These are phyloP conservation scores for Misgurnus anguillicaudatus DNA, from an alignment of 2,113 vertebrate species.

Conservation along the genomic window DNA sequence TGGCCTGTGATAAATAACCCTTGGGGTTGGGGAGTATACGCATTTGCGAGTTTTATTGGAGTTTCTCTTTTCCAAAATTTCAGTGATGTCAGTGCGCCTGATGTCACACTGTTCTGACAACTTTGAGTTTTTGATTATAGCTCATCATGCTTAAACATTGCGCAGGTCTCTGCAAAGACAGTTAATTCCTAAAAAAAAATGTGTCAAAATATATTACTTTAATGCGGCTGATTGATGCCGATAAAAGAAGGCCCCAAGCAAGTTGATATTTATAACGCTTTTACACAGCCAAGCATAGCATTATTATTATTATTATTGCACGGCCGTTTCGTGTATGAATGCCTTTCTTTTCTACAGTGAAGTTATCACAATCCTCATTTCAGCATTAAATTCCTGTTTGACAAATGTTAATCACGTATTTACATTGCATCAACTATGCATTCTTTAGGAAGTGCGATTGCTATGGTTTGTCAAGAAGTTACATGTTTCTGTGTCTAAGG, in stretches of 20 bases:
- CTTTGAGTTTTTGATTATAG: slow-evolving; percentile 7
- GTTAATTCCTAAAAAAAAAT: slow-evolving; percentile 57
- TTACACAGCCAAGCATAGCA: slow-evolving; percentile 60
- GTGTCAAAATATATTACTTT: slow-evolving; percentile 38
- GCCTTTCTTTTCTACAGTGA: not conserved
- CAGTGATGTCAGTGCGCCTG: slow-evolving; percentile 49
- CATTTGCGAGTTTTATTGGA: too few species aligned
- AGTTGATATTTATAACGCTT: slow-evolving; percentile 61
- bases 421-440: not conserved
- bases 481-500: slow-evolving; percentile 1
- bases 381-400: not conserved
- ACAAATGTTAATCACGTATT: not conserved
- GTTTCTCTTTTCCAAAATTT: not conserved
- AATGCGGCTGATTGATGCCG: slow-evolving; percentile 59
- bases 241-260: slow-evolving; percentile 59
- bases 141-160: not conserved
- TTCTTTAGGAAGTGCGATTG: not conserved
- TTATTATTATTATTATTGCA: slow-evolving; percentile 59
- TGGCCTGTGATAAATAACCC: not conserved
- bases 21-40: too few species aligned
- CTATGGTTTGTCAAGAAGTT: slow-evolving; percentile 2
- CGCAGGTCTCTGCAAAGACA: slow-evolving; percentile 64
- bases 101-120: slow-evolving; percentile 56
- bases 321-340: slow-evolving; percentile 51
- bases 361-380: not conserved